phyloP scores from a whole-genome alignment of 2,888 invertebrate species.

The Hartigia nigra region DNA sequence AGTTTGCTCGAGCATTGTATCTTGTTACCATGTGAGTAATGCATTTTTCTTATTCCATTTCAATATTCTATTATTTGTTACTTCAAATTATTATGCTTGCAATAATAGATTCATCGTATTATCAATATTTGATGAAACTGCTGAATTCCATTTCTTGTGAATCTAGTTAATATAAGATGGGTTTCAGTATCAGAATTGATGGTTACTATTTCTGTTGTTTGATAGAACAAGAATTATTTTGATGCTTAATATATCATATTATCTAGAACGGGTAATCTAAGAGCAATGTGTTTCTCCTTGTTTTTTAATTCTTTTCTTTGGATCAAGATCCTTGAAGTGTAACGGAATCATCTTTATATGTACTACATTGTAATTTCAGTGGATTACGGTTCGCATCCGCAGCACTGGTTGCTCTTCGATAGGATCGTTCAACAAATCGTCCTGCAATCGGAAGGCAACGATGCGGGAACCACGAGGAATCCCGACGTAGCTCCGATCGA shows the following conservation, averaged over 20 bases:
- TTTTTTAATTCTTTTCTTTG: neutral
- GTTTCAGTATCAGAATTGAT: neutral
- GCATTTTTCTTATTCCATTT: slow-evolving; percentile 5
- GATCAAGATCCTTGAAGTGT: neutral
- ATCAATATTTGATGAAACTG: neutral
- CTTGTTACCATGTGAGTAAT: slow-evolving; percentile 78
- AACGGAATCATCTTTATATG: neutral
- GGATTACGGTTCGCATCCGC: slow-evolving; percentile 87
- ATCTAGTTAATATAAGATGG: neutral
- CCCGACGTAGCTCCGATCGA: slow-evolving; percentile 88
- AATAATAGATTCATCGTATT: neutral
- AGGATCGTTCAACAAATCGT: slow-evolving; percentile 94
- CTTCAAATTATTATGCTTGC: neutral
- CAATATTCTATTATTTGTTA: neutral
- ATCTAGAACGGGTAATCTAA: neutral
- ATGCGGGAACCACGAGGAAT: slow-evolving; percentile 70
- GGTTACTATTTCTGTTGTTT: neutral
- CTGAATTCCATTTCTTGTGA: neutral
- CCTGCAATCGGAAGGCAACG: slow-evolving; percentile 77
- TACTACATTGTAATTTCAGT: slow-evolving; percentile 67
- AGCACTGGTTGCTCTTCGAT: slow-evolving; percentile 95
- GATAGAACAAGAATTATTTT: neutral
- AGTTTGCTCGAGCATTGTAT: slow-evolving; percentile 91
- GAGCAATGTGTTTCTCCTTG: neutral
- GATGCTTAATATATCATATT: neutral